These are phyloP conservation scores for Melanostigma gelatinosum DNA, from an alignment of 2,113 vertebrate genomes.

Conservation along the genomic window DNA sequence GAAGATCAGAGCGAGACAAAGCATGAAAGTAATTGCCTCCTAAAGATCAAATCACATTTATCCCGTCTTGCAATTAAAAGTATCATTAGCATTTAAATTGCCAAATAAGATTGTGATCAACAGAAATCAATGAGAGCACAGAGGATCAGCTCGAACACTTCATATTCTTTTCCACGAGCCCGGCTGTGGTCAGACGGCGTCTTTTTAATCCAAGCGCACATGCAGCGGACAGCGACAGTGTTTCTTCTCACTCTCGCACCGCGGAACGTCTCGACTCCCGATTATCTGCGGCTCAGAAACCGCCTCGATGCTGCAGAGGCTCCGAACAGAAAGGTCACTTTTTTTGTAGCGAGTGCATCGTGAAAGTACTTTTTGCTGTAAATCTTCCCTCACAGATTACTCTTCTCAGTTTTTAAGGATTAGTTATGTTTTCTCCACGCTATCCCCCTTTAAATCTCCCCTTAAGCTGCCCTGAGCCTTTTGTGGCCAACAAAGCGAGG, in stretches of 20 bases:
- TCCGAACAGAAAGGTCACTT: conserved; percentile 51
- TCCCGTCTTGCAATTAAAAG: conserved; percentile 83
- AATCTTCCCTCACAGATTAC: conserved; percentile 78
- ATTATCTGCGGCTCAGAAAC: conserved; percentile 37
- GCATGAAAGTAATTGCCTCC: conserved; percentile 79
- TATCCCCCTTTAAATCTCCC: conserved; percentile 79
- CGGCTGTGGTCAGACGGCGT: conserved; percentile 3
- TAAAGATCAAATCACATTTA: conserved; percentile 78
- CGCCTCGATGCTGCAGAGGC: conserved; percentile 2
- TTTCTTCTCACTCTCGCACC: conserved; percentile 38
- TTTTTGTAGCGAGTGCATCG: conserved; percentile 58
- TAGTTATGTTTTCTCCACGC: conserved; percentile 81
- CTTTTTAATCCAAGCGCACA: conserved; percentile 38
- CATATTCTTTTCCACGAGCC: conserved; percentile 33
- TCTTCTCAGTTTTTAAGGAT: conserved; percentile 81
- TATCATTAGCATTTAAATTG: conserved; percentile 87
- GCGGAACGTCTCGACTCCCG: conserved; percentile 27
- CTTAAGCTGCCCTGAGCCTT: conserved; percentile 82
- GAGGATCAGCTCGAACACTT: conserved; percentile 59
- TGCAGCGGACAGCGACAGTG: background rate
- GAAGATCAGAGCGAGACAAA: conserved; percentile 71
- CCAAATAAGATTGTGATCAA: conserved; percentile 84
- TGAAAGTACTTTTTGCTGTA: conserved; percentile 72
- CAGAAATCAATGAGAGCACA: conserved; percentile 80
- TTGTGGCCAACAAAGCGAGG: conserved; percentile 73